A percentile compares a stretch with the other conserved stretches of the same genome.
These are phyloP conservation scores for Epirrhoe alternata DNA, from an alignment of 2,888 invertebrate species.

Conservation along the genomic window DNA sequence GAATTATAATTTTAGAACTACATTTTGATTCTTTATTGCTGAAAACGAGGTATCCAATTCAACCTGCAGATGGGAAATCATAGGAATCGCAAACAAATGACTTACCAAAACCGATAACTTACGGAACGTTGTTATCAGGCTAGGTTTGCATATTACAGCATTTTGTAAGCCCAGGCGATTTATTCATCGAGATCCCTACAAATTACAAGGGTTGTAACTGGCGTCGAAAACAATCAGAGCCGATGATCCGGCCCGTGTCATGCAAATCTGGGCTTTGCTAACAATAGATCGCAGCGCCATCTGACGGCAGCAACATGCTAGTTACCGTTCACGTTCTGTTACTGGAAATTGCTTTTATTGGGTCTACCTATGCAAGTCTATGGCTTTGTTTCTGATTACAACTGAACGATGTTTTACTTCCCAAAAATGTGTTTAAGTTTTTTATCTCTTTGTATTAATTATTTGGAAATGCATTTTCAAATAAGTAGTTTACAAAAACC, in stretches of 20 bases:
- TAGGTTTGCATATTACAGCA: slow-evolving; percentile 40
- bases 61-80: background rate
- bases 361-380: too few relatives aligned
- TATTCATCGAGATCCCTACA: slow-evolving; percentile 76
- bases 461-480: background rate
- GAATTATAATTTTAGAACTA: background rate
- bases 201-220: slow-evolving; percentile 77
- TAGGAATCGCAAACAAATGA: background rate
- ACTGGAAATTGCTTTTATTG: slow-evolving; percentile 57
- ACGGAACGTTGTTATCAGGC: background rate
- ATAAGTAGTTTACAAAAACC: background rate
- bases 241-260: slow-evolving; percentile 78
- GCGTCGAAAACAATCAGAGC: slow-evolving; percentile 77
- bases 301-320: slow-evolving; percentile 59
- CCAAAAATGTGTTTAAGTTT: background rate
- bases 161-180: slow-evolving; percentile 66
- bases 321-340: slow-evolving; percentile 55
- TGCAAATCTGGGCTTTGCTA: slow-evolving; percentile 79
- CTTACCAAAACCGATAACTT: background rate
- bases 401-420: slow-evolving; percentile 13
- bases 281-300: slow-evolving; percentile 68
- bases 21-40: background rate
- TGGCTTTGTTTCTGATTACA: slow-evolving; percentile 37
- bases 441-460: background rate
- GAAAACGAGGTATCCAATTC: background rate